Conservation (phyloP, 2,113 vertebrate species). For the Xiphorhynchus elegans region DNA sequence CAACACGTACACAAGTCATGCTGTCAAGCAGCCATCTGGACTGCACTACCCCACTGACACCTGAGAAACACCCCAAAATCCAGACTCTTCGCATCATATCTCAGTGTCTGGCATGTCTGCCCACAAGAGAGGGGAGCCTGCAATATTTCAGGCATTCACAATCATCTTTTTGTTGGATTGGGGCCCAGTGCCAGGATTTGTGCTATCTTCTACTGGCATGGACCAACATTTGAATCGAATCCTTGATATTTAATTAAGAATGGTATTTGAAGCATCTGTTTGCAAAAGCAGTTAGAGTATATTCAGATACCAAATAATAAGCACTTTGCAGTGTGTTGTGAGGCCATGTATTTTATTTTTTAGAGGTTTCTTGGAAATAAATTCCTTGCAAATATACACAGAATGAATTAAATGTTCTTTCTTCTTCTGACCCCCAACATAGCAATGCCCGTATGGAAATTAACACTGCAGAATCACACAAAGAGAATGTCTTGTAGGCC, state of each 20-base stretch:
- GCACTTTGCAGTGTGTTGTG: background rate
- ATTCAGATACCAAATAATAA: slow-evolving; percentile 34
- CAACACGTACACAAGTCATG: background rate
- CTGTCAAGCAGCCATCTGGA: background rate
- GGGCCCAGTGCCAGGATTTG: slow-evolving; percentile 22
- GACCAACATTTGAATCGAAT: background rate
- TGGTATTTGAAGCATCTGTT: slow-evolving; percentile 55
- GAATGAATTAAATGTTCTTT: background rate
- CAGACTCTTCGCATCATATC: background rate
- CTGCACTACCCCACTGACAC: background rate
- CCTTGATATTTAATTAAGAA: slow-evolving; percentile 56
- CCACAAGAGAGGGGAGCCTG: background rate
- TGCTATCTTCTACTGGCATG: slow-evolving; percentile 38
- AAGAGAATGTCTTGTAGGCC: background rate
- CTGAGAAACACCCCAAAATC: slow-evolving; percentile 4
- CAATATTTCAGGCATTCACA: background rate
- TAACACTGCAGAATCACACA: background rate
- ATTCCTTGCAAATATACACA: background rate
- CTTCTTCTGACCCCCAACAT: slow-evolving; percentile 5
- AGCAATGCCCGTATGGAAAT: background rate
- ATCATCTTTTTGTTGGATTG: background rate
- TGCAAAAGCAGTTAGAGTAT: slow-evolving; percentile 33
- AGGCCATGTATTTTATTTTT: slow-evolving; percentile 18
- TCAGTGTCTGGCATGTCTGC: background rate
- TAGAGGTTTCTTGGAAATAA: slow-evolving; percentile 27